These are phyloP conservation scores for Callithrix jacchus DNA, from an alignment of 2,113 vertebrate species.

Conservation along the genomic window DNA sequence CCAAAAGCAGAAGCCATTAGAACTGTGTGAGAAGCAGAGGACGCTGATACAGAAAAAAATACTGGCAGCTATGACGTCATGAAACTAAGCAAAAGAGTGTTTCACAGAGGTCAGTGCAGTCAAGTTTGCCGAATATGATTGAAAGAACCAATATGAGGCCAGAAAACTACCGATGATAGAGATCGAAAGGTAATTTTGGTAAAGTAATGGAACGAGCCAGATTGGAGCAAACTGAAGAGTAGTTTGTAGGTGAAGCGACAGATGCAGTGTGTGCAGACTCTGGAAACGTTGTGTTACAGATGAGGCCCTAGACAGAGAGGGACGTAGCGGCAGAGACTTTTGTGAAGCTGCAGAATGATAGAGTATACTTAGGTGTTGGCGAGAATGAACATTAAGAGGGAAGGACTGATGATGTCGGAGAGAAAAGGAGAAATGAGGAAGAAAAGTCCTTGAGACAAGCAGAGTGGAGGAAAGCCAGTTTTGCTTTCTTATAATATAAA, in stretches of 20 bases:
- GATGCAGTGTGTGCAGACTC: neutral
- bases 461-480: neutral
- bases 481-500: slow-evolving; percentile 44
- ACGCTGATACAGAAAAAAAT: neutral
- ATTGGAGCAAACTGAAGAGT: neutral
- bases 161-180: neutral
- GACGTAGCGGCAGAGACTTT: neutral
- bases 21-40: neutral
- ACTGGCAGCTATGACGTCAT: neutral
- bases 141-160: neutral
- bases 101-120: neutral
- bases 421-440: neutral
- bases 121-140: neutral
- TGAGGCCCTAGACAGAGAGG: neutral
- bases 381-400: neutral
- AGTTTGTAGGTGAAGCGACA: neutral
- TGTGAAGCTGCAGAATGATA: neutral
- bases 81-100: neutral
- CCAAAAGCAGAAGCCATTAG: neutral
- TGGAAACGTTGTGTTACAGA: neutral
- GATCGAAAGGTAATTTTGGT: neutral
- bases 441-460: neutral
- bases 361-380: neutral
- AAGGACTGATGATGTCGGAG: neutral
- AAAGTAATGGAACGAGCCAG: neutral